These are phyloP conservation scores for Ditylenchus weischeri DNA, from an alignment of 2,888 invertebrate species.

Conservation along the genomic window DNA sequence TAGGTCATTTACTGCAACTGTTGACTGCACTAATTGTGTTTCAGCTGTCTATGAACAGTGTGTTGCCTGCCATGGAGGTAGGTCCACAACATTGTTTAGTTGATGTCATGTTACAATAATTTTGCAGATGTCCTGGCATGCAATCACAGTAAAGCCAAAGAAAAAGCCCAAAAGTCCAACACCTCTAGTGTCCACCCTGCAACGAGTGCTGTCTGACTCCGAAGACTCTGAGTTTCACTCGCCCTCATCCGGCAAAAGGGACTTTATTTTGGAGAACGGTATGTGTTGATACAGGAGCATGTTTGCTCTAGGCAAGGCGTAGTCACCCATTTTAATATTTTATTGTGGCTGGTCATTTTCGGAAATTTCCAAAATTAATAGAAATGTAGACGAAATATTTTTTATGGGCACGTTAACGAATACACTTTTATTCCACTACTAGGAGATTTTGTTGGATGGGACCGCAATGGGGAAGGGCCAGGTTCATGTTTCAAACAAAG, in stretches of 20 bases:
- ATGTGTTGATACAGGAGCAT: too few species aligned
- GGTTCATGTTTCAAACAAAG: too few species aligned
- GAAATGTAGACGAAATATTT: too few species aligned
- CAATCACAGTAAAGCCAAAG: slow-evolving; percentile 36
- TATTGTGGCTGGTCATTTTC: neutral
- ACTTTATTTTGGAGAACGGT: too few species aligned
- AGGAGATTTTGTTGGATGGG: too few species aligned
- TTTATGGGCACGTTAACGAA: too few species aligned
- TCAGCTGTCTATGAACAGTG: slow-evolving; percentile 40
- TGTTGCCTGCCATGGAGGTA: slow-evolving; percentile 43
- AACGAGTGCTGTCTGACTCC: slow-evolving; percentile 11
- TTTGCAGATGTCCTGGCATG: slow-evolving; percentile 45
- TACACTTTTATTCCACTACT: too few species aligned
- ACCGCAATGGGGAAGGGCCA: too few species aligned
- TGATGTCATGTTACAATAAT: too few species aligned
- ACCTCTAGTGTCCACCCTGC: slow-evolving; percentile 10
- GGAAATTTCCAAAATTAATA: too few species aligned
- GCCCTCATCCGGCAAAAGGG: neutral
- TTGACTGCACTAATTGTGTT: slow-evolving; percentile 9
- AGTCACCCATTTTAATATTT: slow-evolving; percentile 15
- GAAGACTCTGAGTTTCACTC: slow-evolving; percentile 18
- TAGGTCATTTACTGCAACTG: neutral
- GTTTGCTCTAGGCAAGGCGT: slow-evolving; percentile 13
- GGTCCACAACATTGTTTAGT: too few species aligned
- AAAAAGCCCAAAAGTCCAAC: slow-evolving; percentile 16